Evolutionary conservation across 1,140 invertebrate genomes (phyloP).

Genomic region (Ostrea edulis): DNA sequence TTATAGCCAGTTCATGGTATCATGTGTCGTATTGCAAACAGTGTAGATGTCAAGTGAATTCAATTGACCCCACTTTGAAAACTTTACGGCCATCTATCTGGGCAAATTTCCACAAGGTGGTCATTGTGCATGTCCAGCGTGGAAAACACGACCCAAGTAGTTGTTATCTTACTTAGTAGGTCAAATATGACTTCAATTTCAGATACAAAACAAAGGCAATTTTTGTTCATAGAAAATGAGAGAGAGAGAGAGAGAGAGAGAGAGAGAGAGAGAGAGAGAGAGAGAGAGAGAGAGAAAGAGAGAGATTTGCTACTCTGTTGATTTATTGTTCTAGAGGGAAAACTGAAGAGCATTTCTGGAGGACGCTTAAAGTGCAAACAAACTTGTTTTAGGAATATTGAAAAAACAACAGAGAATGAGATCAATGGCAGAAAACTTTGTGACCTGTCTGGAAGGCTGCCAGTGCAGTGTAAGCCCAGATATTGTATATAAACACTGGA

Average conservation of each 20-base stretch:
- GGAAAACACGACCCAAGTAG: no score
- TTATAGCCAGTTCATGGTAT: slow-evolving; percentile 13
- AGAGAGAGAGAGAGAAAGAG: no score
- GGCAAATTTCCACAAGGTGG: not conserved
- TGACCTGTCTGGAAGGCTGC: not conserved
- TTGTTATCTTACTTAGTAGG: no score
- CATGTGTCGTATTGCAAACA: not conserved
- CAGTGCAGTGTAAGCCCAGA: not conserved
- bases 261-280: no score
- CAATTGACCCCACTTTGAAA: not conserved
- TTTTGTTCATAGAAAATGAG: no score
- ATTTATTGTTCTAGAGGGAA: no score
- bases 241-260: no score
- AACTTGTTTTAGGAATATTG: not conserved
- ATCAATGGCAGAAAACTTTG: not conserved
- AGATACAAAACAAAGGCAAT: no score
- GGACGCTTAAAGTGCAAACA: not conserved
- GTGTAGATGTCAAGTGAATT: slow-evolving; percentile 22
- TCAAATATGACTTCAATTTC: no score
- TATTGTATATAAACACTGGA: slow-evolving; percentile 23
- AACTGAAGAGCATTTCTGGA: not conserved
- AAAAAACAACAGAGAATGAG: slow-evolving; percentile 30
- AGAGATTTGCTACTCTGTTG: no score
- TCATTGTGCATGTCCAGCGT: not conserved
- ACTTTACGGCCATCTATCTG: not conserved